Evolutionary conservation across 1,140 invertebrate species (phyloP), one percentile per base, ranked within the genome.

Genomic region (Paramacrobiotus metropolitanus): DNA sequence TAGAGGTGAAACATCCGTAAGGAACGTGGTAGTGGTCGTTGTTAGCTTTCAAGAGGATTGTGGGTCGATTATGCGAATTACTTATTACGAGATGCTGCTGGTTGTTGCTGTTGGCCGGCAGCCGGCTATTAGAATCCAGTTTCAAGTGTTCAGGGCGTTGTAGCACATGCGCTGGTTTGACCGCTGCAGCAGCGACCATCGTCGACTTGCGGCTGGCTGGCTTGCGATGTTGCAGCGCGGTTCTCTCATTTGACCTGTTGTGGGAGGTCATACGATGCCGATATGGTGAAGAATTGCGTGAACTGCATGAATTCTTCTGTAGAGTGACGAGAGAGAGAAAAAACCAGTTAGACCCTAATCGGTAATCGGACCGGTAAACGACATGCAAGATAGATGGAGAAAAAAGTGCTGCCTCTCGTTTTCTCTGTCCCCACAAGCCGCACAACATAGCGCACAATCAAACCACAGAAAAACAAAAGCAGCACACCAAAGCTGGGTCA

Each of bases 131-230:
- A 20, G 48, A 15, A 9, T 55, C 48, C 15, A 55, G 48, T 55
- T 55, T 55, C 48, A 55, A 24, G 24, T 55, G 48, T 20, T 55
- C 48, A 15, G 48, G 48, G 15, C 48, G 48, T 55, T 55, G 48
- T 15, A 20, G 24, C n/a, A n/a, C n/a, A 28, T 55, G 48, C 15
- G 48, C 15, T 28, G 48, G 48, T 55, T 24, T 55, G 48, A 24
- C 48, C 48, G 24, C 15, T 55, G n/a, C 34, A 40, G 9, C 9
- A n/a, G n/a, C 9, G n/a, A n/a, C n/a, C 34, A n/a, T n/a, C n/a
- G n/a, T n/a, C n/a, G 34, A 40, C 34, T 40, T 40, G 34, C 34
- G 34, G 34, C 34, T 40, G 34, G 9, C n/a, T 9, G n/a, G n/a
- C 34, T 40, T 40, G 9, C 34, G 34, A 40, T 40, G 34, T n/a